phyloP scores from a whole-genome alignment of 2,113 vertebrate genomes.

The Pipra filicauda region DNA sequence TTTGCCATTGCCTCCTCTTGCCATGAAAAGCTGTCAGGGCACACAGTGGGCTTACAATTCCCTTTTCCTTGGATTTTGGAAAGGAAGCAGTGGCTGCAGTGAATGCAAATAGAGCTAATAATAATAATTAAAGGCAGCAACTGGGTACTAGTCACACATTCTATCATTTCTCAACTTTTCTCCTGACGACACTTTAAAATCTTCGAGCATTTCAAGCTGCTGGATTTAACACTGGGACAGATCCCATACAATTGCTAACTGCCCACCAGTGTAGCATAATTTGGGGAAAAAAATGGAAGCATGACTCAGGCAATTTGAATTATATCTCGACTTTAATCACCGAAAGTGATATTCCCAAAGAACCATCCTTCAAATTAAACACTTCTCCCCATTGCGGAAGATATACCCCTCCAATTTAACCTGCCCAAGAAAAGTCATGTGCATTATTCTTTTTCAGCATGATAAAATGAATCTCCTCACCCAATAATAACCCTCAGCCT shows the following conservation, averaged over 20 bases:
- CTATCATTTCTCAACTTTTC: neutral
- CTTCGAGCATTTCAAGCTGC: neutral
- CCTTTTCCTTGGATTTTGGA: neutral
- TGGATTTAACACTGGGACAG: neutral
- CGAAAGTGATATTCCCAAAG: neutral
- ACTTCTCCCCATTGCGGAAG: neutral
- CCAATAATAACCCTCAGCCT: neutral
- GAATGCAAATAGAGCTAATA: neutral
- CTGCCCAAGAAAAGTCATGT: neutral
- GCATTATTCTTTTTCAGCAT: neutral
- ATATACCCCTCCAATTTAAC: neutral
- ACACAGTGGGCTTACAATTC: neutral
- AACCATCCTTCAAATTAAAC: neutral
- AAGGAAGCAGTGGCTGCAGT: neutral
- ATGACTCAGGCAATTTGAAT: slow-evolving; percentile 9
- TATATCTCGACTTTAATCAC: neutral
- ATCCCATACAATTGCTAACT: neutral
- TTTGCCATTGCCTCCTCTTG: neutral
- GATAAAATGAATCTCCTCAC: neutral
- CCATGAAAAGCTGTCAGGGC: neutral
- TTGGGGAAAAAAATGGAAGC: neutral
- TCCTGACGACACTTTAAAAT: neutral
- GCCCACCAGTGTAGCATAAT: neutral
- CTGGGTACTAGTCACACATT: neutral
- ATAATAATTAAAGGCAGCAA: neutral